These are phyloP conservation scores for Actinostola sp. DNA, from an alignment of 92 coral and sea anemone genomes.

Conservation along the genomic window DNA sequence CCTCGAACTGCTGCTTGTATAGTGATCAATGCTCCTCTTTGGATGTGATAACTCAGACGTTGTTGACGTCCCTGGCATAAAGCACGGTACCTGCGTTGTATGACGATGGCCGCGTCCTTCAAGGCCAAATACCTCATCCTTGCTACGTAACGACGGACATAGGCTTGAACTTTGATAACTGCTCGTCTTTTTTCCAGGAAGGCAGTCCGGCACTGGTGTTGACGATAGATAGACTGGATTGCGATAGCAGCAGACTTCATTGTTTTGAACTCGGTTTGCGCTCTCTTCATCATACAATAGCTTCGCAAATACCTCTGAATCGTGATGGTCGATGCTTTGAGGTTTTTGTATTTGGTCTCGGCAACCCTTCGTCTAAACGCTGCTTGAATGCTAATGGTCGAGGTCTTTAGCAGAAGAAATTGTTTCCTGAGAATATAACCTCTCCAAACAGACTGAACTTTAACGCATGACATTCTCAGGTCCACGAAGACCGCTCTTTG, in stretches of 20 bases:
- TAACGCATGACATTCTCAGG: constrained; percentile 52
- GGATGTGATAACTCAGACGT: constrained; percentile 33
- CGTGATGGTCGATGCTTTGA: constrained; percentile 46
- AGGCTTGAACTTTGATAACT: constrained; percentile 65
- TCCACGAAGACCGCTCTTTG: constrained; percentile 27
- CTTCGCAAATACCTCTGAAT: constrained; percentile 28
- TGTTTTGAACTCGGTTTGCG: neutral
- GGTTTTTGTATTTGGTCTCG: constrained; percentile 22
- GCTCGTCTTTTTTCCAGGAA: constrained; percentile 29
- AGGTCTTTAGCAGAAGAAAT: constrained; percentile 36
- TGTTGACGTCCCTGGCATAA: constrained; percentile 27
- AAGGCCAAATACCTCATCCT: constrained; percentile 38
- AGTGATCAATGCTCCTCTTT: constrained; percentile 61
- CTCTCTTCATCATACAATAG: too few species aligned
- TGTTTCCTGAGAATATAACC: constrained; percentile 37
- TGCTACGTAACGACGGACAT: constrained; percentile 58
- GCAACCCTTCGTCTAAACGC: constrained; percentile 36
- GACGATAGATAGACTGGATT: constrained; percentile 67
- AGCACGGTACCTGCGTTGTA: constrained; percentile 64
- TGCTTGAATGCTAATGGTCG: constrained; percentile 65
- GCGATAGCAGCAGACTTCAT: constrained; percentile 48
- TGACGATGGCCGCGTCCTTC: constrained; percentile 44
- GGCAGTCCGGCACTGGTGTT: constrained; percentile 21
- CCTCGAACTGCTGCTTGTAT: constrained; percentile 69
- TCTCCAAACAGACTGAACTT: constrained; percentile 62